Base-by-base conservation (phyloP, 2,113 vertebrate species). In the Piliocolobus tephrosceles region DNA sequence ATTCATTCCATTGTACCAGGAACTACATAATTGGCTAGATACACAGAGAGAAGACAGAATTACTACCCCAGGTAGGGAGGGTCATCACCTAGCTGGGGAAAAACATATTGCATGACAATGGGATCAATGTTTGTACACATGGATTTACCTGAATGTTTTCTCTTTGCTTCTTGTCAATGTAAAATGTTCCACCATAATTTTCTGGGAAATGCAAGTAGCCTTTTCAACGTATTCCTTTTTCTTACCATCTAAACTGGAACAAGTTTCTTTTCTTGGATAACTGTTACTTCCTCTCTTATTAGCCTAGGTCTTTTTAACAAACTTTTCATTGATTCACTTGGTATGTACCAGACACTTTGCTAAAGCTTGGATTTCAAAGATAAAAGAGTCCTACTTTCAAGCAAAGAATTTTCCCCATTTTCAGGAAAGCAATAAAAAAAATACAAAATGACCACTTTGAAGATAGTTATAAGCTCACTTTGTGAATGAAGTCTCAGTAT, bases 301-400 rank as follows among this genome's bases (percentile, higher is more conserved):
- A 43, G 66, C 64, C 35, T 85, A 81, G 14, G 5, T 45, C 38
- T 92, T 75, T 64, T 91, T 45, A 87, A 95, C 18, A 94, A 79
- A 90, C 9, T 47, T 87, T 55, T 79, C 32, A 91, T 57, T 66
- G 61, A 94, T 90, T 90, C 25, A 64, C 55, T 20, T 58, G 40
- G 92, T 79, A 47, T 35, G 57, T 25, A n/a, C 30, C 66, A 72
- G 58, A 64, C 30, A 52, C 40, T 96, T 96, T 96, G 72, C 55
- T 93, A 94, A 92, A 92, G 17, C 38, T 68, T 82, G 58, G n/a
- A 50, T 91, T 96, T 89, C 45, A 82, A 79, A 93, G 72, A 64
- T 95, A 89, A 81, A 79, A 94, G 35, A 96, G n/a, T 90, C 12
- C 5, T 94, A 50, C 30, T 68, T 25, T 94, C 73, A 92, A 96